Base-by-base conservation (phyloP, 2,888 invertebrate genomes). In the Cerastoderma edule region DNA sequence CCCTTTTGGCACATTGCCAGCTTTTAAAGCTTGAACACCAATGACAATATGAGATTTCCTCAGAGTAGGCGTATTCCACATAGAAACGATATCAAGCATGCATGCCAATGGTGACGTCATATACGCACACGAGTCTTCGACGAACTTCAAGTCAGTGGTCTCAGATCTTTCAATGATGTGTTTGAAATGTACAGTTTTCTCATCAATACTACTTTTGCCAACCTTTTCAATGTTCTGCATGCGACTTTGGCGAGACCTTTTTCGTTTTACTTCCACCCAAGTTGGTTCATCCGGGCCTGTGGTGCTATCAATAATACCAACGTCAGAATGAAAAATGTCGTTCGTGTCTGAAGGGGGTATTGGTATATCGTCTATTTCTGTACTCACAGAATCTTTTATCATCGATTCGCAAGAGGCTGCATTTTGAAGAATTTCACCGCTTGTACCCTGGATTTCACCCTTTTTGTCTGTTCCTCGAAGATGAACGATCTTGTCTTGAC, bases 31-130 rank as follows among this genome's bases (percentile, higher is more conserved):
- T 32, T 67, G 32, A 3, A 79, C 75, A 0, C 83, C 83, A 16
- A 83, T 57, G 1, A 83, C 46, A 50, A 83, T 79, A 46, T 70
- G 39, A 19, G 75, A 75, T 39, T 64, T 57, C 22, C 60, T 50
- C 39, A 78, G 72, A 2, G 73, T 54, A 1, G 84, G 84, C 5
- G 83, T 84, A 56, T 84, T 84, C 84, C 84, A 84, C 72, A 84
- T 64, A 33, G 76, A 72, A 3, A 80, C 79, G 13, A 83, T 66
- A 66, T 84, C 80, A 5, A 56, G 60, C 35, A 65, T 65, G 24
- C 75, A 77, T 30, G 48, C 28, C 0, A 53, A 27, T 22, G 57
- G 72, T 53, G 78, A 73, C 10, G 56, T 24, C 13, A 44, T 35
- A 56, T 83, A 84, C 5, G 53, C 10, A 6, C 65, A 54, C 22